Evolutionary conservation across 2,113 vertebrate genomes (phyloP).

Genomic region (Scomber scombrus): DNA sequence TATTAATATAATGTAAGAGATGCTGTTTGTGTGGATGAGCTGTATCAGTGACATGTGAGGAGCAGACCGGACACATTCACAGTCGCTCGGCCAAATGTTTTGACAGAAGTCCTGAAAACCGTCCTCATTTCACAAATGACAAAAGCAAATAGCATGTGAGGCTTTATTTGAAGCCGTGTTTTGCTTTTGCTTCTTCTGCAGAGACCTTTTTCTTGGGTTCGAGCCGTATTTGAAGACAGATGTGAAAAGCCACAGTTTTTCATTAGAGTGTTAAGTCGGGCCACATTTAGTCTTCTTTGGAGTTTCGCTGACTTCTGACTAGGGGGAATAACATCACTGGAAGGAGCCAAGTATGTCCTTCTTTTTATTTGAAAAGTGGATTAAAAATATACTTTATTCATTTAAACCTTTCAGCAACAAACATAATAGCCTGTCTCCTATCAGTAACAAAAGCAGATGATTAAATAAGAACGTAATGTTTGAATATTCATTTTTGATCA

Average conservation of each 20-base stretch:
- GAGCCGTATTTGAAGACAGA: conserved; percentile 62
- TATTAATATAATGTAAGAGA: not conserved
- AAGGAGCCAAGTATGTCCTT: not conserved
- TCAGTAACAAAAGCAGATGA: no score
- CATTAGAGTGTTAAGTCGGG: conserved; percentile 64
- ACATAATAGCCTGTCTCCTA: no score
- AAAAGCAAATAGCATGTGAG: conserved; percentile 16
- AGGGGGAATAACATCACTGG: conserved; percentile 18
- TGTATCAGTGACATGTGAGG: conserved; percentile 44
- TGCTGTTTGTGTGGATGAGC: not conserved
- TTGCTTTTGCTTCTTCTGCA: conserved; percentile 34
- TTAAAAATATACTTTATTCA: not conserved
- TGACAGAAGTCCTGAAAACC: conserved; percentile 7
- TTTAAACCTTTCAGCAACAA: not conserved
- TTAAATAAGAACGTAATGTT: no score
- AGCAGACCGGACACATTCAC: conserved; percentile 38
- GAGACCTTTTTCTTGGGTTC: conserved; percentile 38
- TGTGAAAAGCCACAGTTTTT: conserved; percentile 72
- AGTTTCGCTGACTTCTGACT: conserved; percentile 19
- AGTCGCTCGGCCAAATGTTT: conserved; percentile 26
- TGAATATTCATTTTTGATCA: no score
- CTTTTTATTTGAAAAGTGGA: not conserved
- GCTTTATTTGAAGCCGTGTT: conserved; percentile 40
- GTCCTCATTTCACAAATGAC: conserved; percentile 7
- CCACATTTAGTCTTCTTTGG: conserved; percentile 56